Evolutionary conservation across 2,113 vertebrate genomes (phyloP), one percentile per base, ranked within the genome.

Genomic region (Chauna torquata): DNA sequence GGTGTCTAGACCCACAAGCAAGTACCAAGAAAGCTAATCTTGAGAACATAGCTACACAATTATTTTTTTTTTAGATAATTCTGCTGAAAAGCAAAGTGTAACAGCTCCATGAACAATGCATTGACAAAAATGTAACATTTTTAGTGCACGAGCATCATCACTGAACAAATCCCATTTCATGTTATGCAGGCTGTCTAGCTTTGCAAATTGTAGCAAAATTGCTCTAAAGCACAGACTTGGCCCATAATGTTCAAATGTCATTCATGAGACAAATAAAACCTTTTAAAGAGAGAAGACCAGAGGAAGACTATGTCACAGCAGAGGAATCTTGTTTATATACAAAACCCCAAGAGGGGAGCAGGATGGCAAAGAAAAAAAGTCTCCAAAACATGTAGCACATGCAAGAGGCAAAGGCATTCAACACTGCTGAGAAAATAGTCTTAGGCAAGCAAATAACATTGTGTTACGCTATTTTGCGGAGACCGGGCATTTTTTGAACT

Each of bases 291-390:
- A 12, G 9, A 90, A 66, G 12, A 84, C 27, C 47, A 65, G 25
- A 77, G 3, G 7, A n/a, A 1, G 1, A 14, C 61, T 34, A 30
- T 1, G 3, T 30, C 55, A 34, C 7, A 87, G 15, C 11, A 75
- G 11, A 58, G 3, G 0, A 55, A 80, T 49, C 23, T 44, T 30
- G 13, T 44, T 70, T 57, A 69, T 85, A 65, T 8, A 47, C 0
- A 2, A 77, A 77, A 77, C 11, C 3, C 1, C 9, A 27, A 57
- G 23, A 11, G 2, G 2, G 2, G 3, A 8, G n/a, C 0, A 3
- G 9, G 12, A 71, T 44, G 5, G 50, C 38, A 76, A 86, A 65
- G 13, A 8, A 58, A 7, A 57, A 9, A 5, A 42, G 27, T 5
- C 49, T 24, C 59, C 16, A 8, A 54, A 78, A 84, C 4, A 34